Evolutionary conservation across 1,140 invertebrate species (phyloP).

Genomic region (Phocides pigmalion): DNA sequence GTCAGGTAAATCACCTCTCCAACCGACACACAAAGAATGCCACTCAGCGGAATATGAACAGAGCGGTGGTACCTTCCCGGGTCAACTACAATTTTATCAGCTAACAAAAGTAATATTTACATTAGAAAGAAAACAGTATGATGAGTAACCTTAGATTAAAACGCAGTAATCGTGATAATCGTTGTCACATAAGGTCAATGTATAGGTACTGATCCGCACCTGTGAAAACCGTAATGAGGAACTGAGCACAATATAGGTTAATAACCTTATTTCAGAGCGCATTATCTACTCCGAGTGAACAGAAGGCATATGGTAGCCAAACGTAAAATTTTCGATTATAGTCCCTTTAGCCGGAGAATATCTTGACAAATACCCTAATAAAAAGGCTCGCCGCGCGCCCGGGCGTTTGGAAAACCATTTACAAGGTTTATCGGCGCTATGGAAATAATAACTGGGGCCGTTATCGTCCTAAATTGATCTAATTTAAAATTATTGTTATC

Average conservation of each 20-base stretch:
- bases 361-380: constrained; percentile 82
- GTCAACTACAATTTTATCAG: no score
- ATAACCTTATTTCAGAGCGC: constrained; percentile 38
- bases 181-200: no score
- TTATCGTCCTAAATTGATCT: constrained; percentile 81
- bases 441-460: constrained; percentile 80
- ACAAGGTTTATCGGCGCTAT: constrained; percentile 80
- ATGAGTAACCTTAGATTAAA: background rate
- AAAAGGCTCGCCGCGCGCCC: constrained; percentile 70
- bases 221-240: constrained; percentile 9
- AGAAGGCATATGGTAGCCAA: constrained; percentile 68
- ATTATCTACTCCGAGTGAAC: constrained; percentile 46
- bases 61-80: no score
- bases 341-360: constrained; percentile 70
- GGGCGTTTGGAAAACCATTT: constrained; percentile 81
- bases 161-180: background rate
- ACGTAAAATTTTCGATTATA: constrained; percentile 76
- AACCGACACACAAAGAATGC: no score
- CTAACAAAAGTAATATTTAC: no score
- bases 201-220: background rate
- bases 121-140: background rate
- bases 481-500: constrained; percentile 81
- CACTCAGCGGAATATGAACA: no score
- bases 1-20: no score
- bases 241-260: constrained; percentile 15